phyloP scores from a whole-genome alignment of 1,140 invertebrate species.

The Octopus sinensis region DNA sequence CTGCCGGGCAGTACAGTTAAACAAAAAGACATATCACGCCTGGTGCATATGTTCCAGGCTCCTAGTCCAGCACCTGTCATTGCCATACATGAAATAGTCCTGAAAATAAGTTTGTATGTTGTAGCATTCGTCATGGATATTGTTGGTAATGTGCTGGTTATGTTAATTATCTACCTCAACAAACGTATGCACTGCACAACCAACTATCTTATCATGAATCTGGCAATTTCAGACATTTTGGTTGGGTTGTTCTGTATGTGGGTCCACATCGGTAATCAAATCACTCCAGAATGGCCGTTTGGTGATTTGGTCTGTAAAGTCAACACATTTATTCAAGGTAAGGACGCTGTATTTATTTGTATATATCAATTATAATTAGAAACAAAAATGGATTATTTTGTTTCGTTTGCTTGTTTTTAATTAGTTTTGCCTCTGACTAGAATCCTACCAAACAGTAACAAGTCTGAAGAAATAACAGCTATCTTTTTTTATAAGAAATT shows the following conservation, averaged over 20 bases:
- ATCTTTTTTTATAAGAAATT: no score
- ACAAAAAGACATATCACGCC: neutral
- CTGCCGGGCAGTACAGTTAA: constrained; percentile 1
- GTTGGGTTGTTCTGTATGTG: constrained; percentile 59
- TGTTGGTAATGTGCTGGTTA: constrained; percentile 38
- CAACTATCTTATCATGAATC: constrained; percentile 87
- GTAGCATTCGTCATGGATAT: constrained; percentile 37
- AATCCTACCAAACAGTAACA: no score
- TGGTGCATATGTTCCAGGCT: neutral
- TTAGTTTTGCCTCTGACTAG: no score
- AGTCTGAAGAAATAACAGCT: no score
- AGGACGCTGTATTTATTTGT: constrained; percentile 1
- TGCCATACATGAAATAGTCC: constrained; percentile 27
- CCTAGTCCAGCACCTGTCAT: constrained; percentile 10
- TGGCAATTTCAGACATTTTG: constrained; percentile 88
- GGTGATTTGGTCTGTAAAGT: constrained; percentile 59
- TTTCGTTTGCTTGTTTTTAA: no score
- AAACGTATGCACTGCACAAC: constrained; percentile 53
- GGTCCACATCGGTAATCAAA: constrained; percentile 55
- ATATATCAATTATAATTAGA: no score
- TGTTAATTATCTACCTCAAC: constrained; percentile 36
- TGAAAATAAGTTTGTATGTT: constrained; percentile 42
- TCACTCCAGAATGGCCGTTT: constrained; percentile 48
- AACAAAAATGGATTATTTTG: no score
- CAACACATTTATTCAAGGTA: constrained; percentile 60